phyloP scores from a whole-genome alignment of 2,113 vertebrate species.

The Gallinago undulata region DNA sequence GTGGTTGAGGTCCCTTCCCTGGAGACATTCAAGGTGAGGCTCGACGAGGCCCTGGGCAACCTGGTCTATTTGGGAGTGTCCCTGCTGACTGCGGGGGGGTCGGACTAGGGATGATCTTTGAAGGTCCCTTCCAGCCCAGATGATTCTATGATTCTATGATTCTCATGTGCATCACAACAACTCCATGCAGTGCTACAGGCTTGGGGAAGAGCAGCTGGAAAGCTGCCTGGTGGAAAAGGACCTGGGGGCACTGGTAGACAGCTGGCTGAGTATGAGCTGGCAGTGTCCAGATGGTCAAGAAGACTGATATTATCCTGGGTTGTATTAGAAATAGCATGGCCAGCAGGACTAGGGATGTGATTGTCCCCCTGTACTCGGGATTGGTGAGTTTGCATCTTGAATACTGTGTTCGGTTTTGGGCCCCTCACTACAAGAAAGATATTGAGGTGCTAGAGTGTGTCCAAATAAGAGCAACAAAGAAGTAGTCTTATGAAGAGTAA shows the following conservation, averaged over 20 bases:
- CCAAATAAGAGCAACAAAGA: background rate
- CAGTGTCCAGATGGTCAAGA: background rate
- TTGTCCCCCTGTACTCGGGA: background rate
- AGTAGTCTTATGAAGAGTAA: background rate
- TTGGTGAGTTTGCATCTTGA: background rate
- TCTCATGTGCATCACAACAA: background rate
- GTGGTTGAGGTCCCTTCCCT: no score
- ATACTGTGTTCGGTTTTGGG: background rate
- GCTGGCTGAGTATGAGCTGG: background rate
- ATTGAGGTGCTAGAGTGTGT: background rate
- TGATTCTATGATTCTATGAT: no score
- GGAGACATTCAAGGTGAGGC: no score
- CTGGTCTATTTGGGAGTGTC: no score
- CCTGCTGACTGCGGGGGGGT: no score
- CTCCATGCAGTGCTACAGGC: background rate
- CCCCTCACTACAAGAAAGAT: background rate
- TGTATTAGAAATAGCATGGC: background rate
- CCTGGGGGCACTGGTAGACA: background rate
- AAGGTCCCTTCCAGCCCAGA: no score
- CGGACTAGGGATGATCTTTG: no score
- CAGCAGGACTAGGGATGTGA: background rate
- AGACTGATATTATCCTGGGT: background rate
- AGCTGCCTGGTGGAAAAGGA: background rate
- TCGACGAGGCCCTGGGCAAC: no score
- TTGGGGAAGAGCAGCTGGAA: background rate